Evolutionary conservation across 1,140 invertebrate genomes (phyloP), one percentile per base, ranked within the genome.

Genomic region (Aphis craccivora): DNA sequence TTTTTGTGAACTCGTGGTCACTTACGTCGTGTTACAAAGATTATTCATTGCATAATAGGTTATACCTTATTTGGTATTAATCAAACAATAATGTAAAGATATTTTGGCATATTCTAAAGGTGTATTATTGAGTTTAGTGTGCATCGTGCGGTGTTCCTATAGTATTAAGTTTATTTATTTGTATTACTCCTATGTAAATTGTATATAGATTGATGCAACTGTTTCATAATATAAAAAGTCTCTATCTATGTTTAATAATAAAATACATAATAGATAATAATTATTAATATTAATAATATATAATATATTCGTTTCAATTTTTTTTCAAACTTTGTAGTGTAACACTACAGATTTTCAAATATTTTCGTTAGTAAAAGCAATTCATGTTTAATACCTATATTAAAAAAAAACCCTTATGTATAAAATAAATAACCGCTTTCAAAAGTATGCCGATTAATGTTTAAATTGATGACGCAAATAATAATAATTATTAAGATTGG

Each of bases 401-500:
- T 6, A 76, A n/a, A n/a, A 67, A n/a, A 60, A 60, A 7, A n/a
- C 30, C 14, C 60, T 35, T 40, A 11, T 30, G 1, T 43, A 40
- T 43, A 43, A 23, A 25, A 84, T 84, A 25, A n/a, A 3, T 40
- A 84, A 84, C 23, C 9, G 3, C 40, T 84, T 40, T 40, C 37
- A 40, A 30, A 11, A 40, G 25, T 84, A 84, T 40, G 37, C 0
- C 7, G 6, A 30, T 18, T 45, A 48, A 5, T 18, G 86, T 87
- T 87, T 30, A 18, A 48, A 87, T 45, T 87, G 7, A 30, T 2
- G 86, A 84, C 83, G 83, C 76, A 9, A 83, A 83, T 83, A 83
- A 83, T 83, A 83, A 86, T 86, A 45, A 86, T 86, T 86, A 86
- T 86, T 86, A 43, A 30, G 23, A 30, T 86, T 86, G 37, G 37